phyloP scores from a whole-genome alignment of 2,113 vertebrate species.

The Oreocharis arfaki region DNA sequence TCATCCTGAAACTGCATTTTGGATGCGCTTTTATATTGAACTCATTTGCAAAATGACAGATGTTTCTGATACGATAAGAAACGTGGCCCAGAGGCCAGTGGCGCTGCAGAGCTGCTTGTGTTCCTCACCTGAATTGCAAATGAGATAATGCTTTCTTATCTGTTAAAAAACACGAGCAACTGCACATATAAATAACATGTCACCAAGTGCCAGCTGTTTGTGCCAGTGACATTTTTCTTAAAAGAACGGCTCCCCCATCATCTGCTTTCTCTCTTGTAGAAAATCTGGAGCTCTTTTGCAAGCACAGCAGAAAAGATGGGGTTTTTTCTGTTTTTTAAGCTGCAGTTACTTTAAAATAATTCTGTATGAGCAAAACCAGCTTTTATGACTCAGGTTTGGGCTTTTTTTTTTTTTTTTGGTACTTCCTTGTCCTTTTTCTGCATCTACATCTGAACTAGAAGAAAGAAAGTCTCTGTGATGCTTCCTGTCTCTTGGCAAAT shows the following conservation, averaged over 20 bases:
- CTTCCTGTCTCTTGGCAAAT: background rate
- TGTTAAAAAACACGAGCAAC: constrained; percentile 25
- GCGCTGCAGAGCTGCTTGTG: background rate
- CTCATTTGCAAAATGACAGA: background rate
- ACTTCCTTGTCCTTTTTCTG: background rate
- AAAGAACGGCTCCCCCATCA: constrained; percentile 2
- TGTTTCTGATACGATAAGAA: constrained; percentile 32
- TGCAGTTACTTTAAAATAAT: background rate
- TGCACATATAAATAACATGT: constrained; percentile 37
- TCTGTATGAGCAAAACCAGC: background rate
- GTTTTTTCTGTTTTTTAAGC: background rate
- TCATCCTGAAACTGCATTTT: constrained; percentile 16
- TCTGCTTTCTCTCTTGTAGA: background rate
- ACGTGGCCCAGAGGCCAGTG: background rate
- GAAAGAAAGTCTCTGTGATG: background rate
- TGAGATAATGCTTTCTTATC: constrained; percentile 37
- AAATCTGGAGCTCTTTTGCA: constrained; percentile 3
- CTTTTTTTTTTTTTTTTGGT: background rate
- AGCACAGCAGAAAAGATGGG: background rate
- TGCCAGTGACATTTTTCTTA: constrained; percentile 39
- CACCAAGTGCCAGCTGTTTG: constrained; percentile 47
- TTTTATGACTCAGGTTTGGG: background rate
- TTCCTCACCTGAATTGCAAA: constrained; percentile 38
- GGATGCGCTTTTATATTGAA: background rate
- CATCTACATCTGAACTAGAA: background rate